Base-by-base conservation (phyloP, 30 jellyfish, hydroid and myxozoan species). In the Haliclystus octoradiatus region DNA sequence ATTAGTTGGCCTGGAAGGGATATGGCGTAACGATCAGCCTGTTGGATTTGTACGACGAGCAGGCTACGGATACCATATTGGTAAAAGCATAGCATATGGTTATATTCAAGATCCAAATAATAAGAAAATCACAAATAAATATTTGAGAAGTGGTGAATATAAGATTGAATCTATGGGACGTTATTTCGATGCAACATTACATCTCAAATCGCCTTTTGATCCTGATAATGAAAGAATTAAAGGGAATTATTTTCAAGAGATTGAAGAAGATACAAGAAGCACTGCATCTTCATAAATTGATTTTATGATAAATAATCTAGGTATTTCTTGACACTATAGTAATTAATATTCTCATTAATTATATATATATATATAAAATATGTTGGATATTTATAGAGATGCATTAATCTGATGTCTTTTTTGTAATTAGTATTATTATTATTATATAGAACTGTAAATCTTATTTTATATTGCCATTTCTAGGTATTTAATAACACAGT, bases 31-130 rank as follows among this genome's bases (percentile, higher is more conserved):
- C 74, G 80, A 68, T 30, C 74, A 74, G 50, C 52, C 70, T 1
- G 94, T 88, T 75, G 97, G 97, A 9, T 79, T 88, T 61, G 77
- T 88, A 4, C 66, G 97, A 53, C 75, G 97, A 23, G 97, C 95
- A 31, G 97, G 97, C 26, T 88, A 79, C 65, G 97, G 94, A 31
- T 88, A 75, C 70, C 87, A 75, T 31, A 80, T 88, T 52, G 89
- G 88, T 5, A 88, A 88, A 71, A 88, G 94, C 49, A 88, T 88
- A 22, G 97, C 89, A 3, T 88, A 80, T 71, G 97, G 97, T 4
- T 88, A 88, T 49, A 78, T 88, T 19, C 26, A 80, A n/a, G 77
- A 79, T 61, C 97, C 97, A 15, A n/a, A 34, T 3, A 94, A 93
- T 3, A 66, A 34, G 31, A 73, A 84, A 2, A 73, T 79, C 65